phyloP scores from a whole-genome alignment of 2,888 invertebrate genomes.

The Clostera curtula region DNA sequence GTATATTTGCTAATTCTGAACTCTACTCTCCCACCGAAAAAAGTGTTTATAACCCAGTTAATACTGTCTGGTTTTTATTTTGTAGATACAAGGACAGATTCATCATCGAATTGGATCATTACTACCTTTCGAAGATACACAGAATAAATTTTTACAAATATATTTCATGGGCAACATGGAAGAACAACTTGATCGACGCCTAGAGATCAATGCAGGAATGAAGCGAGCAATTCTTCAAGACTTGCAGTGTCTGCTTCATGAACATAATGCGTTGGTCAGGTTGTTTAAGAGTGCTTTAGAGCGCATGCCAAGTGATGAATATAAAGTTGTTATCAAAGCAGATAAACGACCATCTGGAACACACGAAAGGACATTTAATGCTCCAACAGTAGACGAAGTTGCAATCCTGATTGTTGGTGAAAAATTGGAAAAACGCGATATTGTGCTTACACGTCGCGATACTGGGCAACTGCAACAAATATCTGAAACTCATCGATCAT shows the following conservation, averaged over 20 bases:
- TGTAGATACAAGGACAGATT: neutral
- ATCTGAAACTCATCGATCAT: no score
- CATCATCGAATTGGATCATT: constrained; percentile 1
- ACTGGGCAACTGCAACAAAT: no score
- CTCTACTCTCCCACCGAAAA: no score
- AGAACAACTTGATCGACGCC: neutral
- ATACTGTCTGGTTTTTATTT: no score
- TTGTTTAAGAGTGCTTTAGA: no score
- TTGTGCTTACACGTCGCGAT: constrained; percentile 9
- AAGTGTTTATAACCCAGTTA: no score
- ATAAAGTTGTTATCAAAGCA: no score
- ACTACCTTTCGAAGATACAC: neutral
- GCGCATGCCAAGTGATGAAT: neutral
- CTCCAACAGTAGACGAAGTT: constrained; percentile 26
- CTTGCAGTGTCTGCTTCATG: no score
- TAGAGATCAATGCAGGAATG: neutral
- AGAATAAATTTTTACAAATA: neutral
- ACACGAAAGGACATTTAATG: constrained; percentile 9
- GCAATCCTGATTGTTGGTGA: constrained; percentile 24
- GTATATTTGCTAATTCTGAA: no score
- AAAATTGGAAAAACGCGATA: constrained; percentile 14
- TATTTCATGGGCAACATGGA: neutral
- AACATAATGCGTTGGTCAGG: no score
- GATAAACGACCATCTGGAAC: no score
- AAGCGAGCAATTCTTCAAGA: neutral